Evolutionary conservation across 1,140 invertebrate species (phyloP), one percentile per base, ranked within the genome.

Genomic region (Lordiphosa stackelbergi): DNA sequence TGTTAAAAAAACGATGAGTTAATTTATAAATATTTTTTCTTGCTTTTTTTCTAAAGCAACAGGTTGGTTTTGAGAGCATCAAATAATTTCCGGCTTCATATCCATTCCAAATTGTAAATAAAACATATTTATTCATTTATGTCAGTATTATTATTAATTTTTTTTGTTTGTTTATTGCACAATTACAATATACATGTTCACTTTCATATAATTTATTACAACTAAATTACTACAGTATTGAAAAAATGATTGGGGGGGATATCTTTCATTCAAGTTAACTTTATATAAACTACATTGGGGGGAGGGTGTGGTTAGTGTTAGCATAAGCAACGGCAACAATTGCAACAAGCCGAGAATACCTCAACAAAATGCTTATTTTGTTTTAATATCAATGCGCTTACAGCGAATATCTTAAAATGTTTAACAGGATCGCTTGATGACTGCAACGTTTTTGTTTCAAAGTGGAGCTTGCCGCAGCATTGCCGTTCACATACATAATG

Each of bases 181-280:
- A 85, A 69, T 73, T 85, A 85, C 75, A 85, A 85, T 85, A 85
- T 85, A 81, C 81, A 85, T 68, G 60, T 81, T 75, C 64, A 73
- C 65, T 77, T 83, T 84, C 69, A 73, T 83, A 83, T 83, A 83
- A 83, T 83, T 83, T 83, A 83, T 77, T 81, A 81, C 41, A 66
- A 40, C 72, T 81, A 81, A 63, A 59, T 77, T 81, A 72, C 64
- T 83, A 83, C 31, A 45, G 54, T 71, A 83, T 83, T 69, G 65
- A 81, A 81, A 81, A 83, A 66, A 70, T 78, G 22, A 66, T 83
- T 65, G 69, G 55, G 61, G 48, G 61, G 47, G 36, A 8, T 6
- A 9, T 37, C 60, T 58, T 38, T 57, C 42, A 37, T 47, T 64
- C 36, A 43, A 66, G 46, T 65, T 47, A 53, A 45, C 43, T 34